A percentile compares a stretch with the other conserved stretches of the same genome.
phyloP scores from a whole-genome alignment of 2,113 vertebrate genomes.

The Mobula birostris region DNA sequence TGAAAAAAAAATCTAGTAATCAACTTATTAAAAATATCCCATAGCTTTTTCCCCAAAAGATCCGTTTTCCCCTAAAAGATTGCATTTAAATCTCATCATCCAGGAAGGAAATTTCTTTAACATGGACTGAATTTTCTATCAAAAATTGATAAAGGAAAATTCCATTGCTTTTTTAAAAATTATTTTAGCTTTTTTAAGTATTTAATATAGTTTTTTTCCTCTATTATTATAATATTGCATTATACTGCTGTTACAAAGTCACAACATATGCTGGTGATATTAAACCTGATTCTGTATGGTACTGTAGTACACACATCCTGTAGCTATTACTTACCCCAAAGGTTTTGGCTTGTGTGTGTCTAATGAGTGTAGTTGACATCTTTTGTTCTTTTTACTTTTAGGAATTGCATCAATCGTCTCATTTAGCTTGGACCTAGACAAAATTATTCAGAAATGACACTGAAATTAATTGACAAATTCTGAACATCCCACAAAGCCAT shows the following conservation, averaged over 20 bases:
- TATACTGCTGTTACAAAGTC: too few relatives aligned
- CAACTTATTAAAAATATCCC: background rate
- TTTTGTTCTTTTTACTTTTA: constrained; percentile 98
- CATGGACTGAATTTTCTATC: background rate
- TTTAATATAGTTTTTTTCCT: too few relatives aligned
- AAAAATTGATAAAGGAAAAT: background rate
- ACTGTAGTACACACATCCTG: background rate
- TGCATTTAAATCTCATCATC: background rate
- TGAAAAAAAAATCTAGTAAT: background rate
- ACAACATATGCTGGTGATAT: too few relatives aligned
- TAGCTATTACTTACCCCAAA: constrained; percentile 74
- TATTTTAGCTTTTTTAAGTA: too few relatives aligned
- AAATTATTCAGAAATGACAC: constrained; percentile 25
- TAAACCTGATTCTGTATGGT: background rate
- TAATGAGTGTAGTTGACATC: constrained; percentile 92
- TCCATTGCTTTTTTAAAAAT: too few relatives aligned
- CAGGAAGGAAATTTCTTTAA: background rate
- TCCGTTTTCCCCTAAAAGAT: background rate
- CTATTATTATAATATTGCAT: too few relatives aligned
- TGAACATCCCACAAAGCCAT: background rate
- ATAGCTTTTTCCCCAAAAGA: background rate
- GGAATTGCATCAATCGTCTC: constrained; percentile 93
- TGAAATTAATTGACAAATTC: background rate
- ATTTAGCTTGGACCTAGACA: constrained; percentile 83
- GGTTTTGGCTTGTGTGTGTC: constrained; percentile 96